Conservation (phyloP, 2,797 vertebrate species). For the Prunella strophiata region DNA sequence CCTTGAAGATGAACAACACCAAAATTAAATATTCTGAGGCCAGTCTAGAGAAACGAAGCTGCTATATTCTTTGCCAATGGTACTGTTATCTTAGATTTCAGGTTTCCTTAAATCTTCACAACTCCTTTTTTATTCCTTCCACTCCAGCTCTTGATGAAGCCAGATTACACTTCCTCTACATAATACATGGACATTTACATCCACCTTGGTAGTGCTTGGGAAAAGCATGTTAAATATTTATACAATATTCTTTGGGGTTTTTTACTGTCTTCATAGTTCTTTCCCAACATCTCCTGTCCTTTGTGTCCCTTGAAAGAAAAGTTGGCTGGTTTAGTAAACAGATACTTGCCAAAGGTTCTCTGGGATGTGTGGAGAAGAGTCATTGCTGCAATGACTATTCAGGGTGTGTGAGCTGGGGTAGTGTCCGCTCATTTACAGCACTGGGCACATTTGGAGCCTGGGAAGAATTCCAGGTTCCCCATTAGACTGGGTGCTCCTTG, state of each 20-base stretch:
- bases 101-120: background rate
- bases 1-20: background rate
- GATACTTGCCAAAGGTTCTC: background rate
- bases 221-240: constrained; percentile 5
- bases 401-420: background rate
- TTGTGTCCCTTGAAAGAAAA: background rate
- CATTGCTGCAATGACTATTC: background rate
- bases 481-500: background rate
- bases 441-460: background rate
- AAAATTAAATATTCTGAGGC: background rate
- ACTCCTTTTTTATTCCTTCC: background rate
- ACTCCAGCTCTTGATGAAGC: background rate
- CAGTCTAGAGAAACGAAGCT: background rate
- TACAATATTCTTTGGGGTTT: background rate
- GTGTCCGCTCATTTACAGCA: background rate
- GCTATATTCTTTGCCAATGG: background rate
- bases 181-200: background rate
- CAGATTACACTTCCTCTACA: background rate
- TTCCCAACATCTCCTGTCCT: background rate
- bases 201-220: background rate
- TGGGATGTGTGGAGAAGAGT: background rate
- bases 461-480: background rate
- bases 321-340: background rate
- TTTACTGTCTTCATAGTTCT: background rate
- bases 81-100: background rate